A percentile compares a stretch with the other conserved stretches of the same genome.
Evolutionary conservation across 2,113 vertebrate genomes (phyloP).

Genomic region (Podiceps cristatus): DNA sequence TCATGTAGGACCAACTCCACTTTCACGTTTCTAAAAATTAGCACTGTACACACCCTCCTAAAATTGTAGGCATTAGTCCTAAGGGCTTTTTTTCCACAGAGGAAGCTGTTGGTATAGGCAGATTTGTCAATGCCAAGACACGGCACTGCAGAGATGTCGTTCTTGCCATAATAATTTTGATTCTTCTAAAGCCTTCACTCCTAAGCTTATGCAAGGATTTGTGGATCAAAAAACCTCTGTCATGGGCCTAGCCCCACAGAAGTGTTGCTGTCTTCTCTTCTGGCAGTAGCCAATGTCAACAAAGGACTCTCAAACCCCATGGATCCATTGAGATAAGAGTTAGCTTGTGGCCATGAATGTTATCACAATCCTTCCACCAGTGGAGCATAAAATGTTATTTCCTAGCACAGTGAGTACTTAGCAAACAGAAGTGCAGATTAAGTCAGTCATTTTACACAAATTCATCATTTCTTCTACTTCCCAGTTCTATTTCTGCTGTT

Average conservation of each 20-base stretch:
- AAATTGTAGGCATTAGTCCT: background rate
- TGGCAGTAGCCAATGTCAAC: background rate
- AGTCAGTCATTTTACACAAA: background rate
- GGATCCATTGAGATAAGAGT: background rate
- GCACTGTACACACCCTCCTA: background rate
- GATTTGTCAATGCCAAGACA: background rate
- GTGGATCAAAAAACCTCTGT: background rate
- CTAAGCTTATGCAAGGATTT: background rate
- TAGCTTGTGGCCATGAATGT: background rate
- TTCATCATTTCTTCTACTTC: background rate
- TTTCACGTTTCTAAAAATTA: background rate
- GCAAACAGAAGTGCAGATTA: background rate
- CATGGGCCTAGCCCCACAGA: background rate
- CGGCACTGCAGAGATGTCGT: background rate
- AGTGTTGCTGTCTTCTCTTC: background rate
- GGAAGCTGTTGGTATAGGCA: background rate
- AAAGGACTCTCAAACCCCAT: background rate
- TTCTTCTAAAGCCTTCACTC: background rate
- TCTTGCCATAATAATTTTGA: background rate
- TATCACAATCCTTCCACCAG: background rate
- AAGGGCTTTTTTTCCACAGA: background rate
- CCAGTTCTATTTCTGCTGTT: background rate
- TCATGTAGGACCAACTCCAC: background rate
- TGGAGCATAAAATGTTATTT: background rate
- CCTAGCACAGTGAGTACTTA: background rate